These are phyloP conservation scores for Hyppa rectilinea DNA, from an alignment of 2,888 invertebrate species.

Conservation along the genomic window DNA sequence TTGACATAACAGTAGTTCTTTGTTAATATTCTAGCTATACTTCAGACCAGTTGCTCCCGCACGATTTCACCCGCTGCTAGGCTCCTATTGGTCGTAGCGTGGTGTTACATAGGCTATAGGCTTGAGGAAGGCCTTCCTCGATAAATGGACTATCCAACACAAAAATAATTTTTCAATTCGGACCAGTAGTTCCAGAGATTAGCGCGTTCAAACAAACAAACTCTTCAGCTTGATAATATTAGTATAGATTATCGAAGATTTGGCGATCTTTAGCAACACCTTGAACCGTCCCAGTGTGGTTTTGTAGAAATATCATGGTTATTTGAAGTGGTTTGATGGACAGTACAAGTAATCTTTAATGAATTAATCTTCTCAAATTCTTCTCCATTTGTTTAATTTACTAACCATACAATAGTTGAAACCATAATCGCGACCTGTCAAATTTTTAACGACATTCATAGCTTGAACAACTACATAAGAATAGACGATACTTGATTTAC, in stretches of 20 bases:
- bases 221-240: too few relatives aligned
- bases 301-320: constrained; percentile 2
- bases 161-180: too few relatives aligned
- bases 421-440: constrained; percentile 12
- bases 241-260: neutral
- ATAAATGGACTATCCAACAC: too few relatives aligned
- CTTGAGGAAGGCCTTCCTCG: too few relatives aligned
- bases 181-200: too few relatives aligned
- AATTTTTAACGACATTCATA: constrained; percentile 13
- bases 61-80: too few relatives aligned
- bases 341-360: constrained; percentile 35
- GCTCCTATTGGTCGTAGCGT: too few relatives aligned
- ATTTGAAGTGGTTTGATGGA: neutral
- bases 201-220: too few relatives aligned
- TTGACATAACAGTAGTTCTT: constrained; percentile 1
- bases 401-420: neutral
- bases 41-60: too few relatives aligned
- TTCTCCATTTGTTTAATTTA: constrained; percentile 7
- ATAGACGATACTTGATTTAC: constrained; percentile 8
- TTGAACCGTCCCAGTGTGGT: neutral
- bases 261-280: neutral
- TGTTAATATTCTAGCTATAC: neutral
- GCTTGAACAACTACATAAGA: neutral
- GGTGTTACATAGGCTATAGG: too few relatives aligned
- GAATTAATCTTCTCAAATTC: constrained; percentile 29